Base-by-base conservation (phyloP, 30 jellyfish, hydroid and myxozoan species). In the Catostylus mosaicus region DNA sequence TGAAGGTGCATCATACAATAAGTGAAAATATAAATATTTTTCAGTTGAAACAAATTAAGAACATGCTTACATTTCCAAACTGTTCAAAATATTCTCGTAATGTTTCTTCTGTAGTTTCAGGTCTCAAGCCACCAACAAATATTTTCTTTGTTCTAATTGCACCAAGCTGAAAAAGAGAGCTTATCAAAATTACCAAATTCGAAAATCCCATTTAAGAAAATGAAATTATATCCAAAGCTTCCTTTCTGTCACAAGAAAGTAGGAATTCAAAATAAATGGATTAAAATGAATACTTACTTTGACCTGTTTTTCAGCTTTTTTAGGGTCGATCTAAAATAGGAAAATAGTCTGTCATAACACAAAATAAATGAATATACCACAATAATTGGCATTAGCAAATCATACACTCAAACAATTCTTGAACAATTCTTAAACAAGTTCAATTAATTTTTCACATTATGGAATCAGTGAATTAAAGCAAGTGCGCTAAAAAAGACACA, bases 91-190 rank as follows among this genome's bases (percentile, higher is more conserved):
- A 94, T 61, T 94, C 99, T 75, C 87, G 79, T 27, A 94, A 47
- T 46, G 52, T 65, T 38, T 94, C 97, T 77, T 94, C 99, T 1
- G 97, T 88, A 20, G 96, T 94, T 74, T 94, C 99, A 27, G 95
- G 88, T 67, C 85, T 89, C 52, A 94, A 51, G 12, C 99, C 99
- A 54, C 99, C 99, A 50, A 94, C 99, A 78, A 94, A 94, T 59
- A 94, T 87, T 51, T 94, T 94, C 80, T 94, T 94, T 31, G 99
- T 94, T 36, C 96, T 73, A 50, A 88, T 82, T 30, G 84, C 90
- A n/a, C 87, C 92, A 34, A 86, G 90, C 98, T 92, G 77, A 67
- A 70, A 73, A 63, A 0, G 32, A 54, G 48, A 47, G n/a, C n/a
- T n/a, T n/a, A n/a, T n/a, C n/a, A n/a, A n/a, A n/a, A n/a, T n/a